Base-by-base conservation (phyloP, 2,113 vertebrate genomes). In the Periophthalmodon schlosseri region DNA sequence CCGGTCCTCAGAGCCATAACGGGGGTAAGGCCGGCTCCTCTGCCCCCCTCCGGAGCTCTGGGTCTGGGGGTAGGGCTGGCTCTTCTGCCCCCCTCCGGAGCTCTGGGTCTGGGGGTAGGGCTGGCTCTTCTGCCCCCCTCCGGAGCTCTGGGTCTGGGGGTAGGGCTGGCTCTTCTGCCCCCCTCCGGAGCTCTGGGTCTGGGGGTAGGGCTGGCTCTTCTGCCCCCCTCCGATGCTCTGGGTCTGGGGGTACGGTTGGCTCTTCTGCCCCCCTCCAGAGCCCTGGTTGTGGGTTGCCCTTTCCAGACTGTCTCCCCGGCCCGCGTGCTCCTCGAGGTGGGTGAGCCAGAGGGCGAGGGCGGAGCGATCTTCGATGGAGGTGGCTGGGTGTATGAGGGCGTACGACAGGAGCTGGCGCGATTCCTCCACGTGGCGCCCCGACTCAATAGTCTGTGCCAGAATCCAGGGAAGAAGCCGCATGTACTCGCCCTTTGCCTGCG, bases 331-430 rank as follows among this genome's bases (percentile, higher is more conserved):
- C 91, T 99, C 98, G 87, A 99, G 92, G 94, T 99, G 97, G 90
- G 97, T 99, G 71, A 99, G 95, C 98, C 98, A 99, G 87, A 98
- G 96, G 15, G 97, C 98, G 75, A 99, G 92, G 39, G 96, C 96
- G 0, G 96, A 94, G 21, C 98, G 93, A 93, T 99, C 98, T 54
- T 99, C 98, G 74, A 98, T 76, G 1, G 97, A 99, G 13, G 97
- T 99, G 92, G 98, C 98, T 0, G 98, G 98, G 82, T 99, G 98
- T 61, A 99, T 99, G 91, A 99, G 93, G 67, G 98, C 98, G 0
- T 99, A 99, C 81, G 97, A 99, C 28, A 99, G 94, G 76, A 99
- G 95, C 91, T 99, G 98, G 73, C 98, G 93, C 78, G 96, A 98
- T 93, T 99, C 97, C 90, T 99, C 98, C 24, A 99, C 95, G 91